phyloP scores from a whole-genome alignment of 2,113 vertebrate species.

The Antennarius striatus region DNA sequence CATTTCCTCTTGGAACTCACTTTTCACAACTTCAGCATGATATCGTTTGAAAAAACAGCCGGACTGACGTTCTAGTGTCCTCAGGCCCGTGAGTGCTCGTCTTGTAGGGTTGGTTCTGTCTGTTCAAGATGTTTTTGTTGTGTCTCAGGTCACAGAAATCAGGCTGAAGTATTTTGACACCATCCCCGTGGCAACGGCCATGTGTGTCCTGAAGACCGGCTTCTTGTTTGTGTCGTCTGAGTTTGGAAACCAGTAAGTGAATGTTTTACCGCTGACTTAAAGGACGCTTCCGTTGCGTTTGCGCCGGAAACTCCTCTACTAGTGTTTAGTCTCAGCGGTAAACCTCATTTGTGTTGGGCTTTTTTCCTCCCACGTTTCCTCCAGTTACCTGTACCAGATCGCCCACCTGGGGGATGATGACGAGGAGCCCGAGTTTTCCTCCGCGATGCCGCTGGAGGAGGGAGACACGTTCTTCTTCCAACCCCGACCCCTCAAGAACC shows the following conservation, averaged over 20 bases:
- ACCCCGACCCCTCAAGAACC: conserved; percentile 94
- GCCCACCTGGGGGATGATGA: conserved; percentile 97
- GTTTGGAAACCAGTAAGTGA: conserved; percentile 96
- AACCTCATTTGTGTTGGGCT: not conserved
- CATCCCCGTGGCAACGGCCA: conserved; percentile 94
- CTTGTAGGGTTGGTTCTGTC: no score
- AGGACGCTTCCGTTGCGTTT: no score
- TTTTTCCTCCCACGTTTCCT: not conserved
- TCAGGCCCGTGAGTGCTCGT: no score
- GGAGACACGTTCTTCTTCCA: conserved; percentile 99
- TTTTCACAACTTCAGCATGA: no score
- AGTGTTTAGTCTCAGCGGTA: not conserved
- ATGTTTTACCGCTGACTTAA: no score
- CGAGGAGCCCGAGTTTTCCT: conserved; percentile 98
- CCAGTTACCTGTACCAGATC: conserved; percentile 97
- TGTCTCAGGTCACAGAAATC: conserved; percentile 93
- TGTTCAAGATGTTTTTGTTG: not conserved
- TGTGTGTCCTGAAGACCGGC: conserved; percentile 98
- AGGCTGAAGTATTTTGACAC: conserved; percentile 98
- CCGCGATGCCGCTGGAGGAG: conserved; percentile 97
- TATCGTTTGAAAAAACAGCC: no score
- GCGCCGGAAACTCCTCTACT: not conserved
- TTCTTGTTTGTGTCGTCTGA: conserved; percentile 97
- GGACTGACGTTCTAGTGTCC: no score
- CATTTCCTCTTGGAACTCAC: no score